Conservation (phyloP, 53 echinoderm and acorn worm species). For the Echinarachnius parma region DNA sequence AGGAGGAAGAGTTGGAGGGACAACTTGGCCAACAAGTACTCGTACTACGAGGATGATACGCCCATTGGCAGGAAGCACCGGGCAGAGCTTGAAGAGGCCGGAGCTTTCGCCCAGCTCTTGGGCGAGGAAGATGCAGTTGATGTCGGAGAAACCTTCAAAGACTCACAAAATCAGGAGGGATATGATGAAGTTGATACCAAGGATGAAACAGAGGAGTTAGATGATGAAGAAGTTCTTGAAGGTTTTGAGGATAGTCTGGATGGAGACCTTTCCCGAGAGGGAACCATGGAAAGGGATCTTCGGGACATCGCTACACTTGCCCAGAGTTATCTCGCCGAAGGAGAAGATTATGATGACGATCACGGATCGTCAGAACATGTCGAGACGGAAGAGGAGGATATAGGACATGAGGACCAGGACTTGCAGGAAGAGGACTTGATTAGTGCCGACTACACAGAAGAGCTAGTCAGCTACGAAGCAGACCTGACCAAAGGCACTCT, state of each 20-base stretch:
- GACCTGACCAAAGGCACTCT: constrained; percentile 8
- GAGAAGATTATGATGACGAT: constrained; percentile 30
- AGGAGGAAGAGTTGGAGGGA: constrained; percentile 49
- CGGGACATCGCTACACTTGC: not conserved
- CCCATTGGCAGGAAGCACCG: constrained; percentile 19
- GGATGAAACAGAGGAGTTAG: constrained; percentile 23
- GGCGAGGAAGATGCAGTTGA: constrained; percentile 5
- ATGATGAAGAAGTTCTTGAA: constrained; percentile 21
- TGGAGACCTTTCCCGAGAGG: constrained; percentile 1
- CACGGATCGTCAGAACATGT: constrained; percentile 1
- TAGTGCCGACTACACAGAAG: constrained; percentile 14
- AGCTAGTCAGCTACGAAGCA: not conserved
- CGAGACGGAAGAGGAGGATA: constrained; percentile 14
- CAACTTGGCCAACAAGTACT: constrained; percentile 58
- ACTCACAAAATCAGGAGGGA: not conserved
- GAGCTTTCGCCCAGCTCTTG: not conserved
- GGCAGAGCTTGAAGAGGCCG: not conserved
- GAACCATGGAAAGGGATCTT: not conserved
- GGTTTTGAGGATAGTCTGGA: constrained; percentile 5
- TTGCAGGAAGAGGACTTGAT: constrained; percentile 5
- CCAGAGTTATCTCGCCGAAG: constrained; percentile 10
- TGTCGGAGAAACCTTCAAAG: not conserved
- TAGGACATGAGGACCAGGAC: not conserved
- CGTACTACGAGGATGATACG: constrained; percentile 66
- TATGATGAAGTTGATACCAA: not conserved